Percentiles rank a stretch among this genome's conserved stretches.
phyloP scores from a whole-genome alignment of 2,888 invertebrate genomes.

The Argyra leucocephala region DNA sequence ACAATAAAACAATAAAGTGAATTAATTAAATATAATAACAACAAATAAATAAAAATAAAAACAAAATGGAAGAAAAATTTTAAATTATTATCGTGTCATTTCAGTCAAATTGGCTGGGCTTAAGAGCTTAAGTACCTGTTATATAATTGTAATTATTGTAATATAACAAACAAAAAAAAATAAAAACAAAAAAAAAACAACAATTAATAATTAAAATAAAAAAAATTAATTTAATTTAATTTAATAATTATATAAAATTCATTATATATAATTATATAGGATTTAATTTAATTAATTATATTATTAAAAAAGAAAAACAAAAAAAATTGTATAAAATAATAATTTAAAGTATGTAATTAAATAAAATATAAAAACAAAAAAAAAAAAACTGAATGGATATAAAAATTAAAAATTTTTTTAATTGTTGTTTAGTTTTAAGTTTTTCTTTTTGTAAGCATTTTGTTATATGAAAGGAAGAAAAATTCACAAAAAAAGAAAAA shows the following conservation, averaged over 20 bases:
- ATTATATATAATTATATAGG: neutral
- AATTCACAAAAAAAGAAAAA: neutral
- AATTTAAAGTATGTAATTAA: neutral
- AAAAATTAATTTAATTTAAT: constrained; percentile 1
- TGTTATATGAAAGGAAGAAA: constrained; percentile 6
- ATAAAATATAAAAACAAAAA: neutral
- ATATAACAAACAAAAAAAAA: neutral
- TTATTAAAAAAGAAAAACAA: neutral
- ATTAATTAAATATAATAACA: no score
- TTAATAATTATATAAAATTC: neutral
- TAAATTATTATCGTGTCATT: neutral
- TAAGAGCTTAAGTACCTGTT: constrained; percentile 13
- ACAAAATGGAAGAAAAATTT: no score
- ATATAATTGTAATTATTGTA: constrained; percentile 9
- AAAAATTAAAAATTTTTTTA: constrained; percentile 9
- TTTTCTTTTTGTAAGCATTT: constrained; percentile 10
- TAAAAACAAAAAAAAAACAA: neutral
- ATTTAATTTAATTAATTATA: constrained; percentile 8
- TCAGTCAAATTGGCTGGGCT: constrained; percentile 11
- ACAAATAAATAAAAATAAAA: no score
- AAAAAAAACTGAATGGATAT: neutral
- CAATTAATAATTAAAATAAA: neutral
- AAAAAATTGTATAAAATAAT: neutral
- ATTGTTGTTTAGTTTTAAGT: constrained; percentile 13
- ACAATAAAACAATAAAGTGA: no score